Conservation (phyloP, 2,888 invertebrate species). For the Eilema caniola region DNA sequence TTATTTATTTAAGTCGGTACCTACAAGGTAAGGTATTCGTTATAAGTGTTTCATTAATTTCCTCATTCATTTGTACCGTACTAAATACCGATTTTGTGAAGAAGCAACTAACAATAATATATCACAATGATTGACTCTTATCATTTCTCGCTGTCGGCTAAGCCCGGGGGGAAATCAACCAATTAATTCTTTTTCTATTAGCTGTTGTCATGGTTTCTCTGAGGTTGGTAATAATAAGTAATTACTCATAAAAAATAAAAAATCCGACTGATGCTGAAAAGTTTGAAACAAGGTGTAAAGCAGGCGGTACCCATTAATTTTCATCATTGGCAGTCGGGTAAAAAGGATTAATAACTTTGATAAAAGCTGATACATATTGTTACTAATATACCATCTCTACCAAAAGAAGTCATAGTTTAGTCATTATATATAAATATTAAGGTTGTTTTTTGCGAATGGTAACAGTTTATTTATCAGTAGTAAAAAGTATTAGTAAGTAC, state of each 20-base stretch:
- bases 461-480: no score
- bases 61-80: neutral
- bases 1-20: neutral
- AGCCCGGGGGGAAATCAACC: constrained; percentile 32
- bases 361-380: neutral
- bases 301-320: no score
- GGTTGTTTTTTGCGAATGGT: no score
- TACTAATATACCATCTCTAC: no score
- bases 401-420: no score
- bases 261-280: no score
- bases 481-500: no score
- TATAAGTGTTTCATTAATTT: neutral
- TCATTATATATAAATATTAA: no score
- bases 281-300: no score
- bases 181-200: constrained; percentile 32
- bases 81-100: neutral
- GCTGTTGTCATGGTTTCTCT: neutral
- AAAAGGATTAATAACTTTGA: neutral
- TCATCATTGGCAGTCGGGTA: no score
- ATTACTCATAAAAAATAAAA: no score
- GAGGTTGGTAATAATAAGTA: neutral
- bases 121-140: constrained; percentile 36
- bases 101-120: constrained; percentile 19
- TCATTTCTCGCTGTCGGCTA: neutral
- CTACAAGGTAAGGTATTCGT: neutral